phyloP scores from a whole-genome alignment of 2,113 vertebrate genomes.

The Eptesicus fuscus region DNA sequence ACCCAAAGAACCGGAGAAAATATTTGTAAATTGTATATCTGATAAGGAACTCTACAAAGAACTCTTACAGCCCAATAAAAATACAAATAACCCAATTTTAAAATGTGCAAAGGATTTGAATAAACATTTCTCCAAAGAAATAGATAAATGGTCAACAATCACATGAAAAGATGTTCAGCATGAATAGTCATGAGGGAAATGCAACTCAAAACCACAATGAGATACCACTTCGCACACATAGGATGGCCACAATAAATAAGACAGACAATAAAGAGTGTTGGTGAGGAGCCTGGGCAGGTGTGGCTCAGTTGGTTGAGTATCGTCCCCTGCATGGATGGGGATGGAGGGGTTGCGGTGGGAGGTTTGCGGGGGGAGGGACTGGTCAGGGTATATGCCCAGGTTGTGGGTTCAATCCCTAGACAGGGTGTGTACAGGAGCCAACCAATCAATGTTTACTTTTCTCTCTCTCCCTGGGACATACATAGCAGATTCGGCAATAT shows the following conservation, averaged over 20 bases:
- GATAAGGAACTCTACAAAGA: background rate
- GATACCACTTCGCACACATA: background rate
- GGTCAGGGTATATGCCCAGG: too few relatives aligned
- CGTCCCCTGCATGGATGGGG: too few relatives aligned
- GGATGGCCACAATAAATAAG: background rate
- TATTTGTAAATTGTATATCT: background rate
- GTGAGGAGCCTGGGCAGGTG: background rate
- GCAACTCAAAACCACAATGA: background rate
- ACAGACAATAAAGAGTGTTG: background rate
- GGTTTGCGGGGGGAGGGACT: too few relatives aligned
- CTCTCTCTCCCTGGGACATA: too few relatives aligned
- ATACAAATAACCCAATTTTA: background rate
- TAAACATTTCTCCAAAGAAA: background rate
- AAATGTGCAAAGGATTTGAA: background rate
- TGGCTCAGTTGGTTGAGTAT: too few relatives aligned
- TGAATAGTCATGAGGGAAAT: background rate
- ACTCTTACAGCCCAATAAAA: background rate
- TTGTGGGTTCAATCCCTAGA: too few relatives aligned
- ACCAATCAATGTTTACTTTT: too few relatives aligned
- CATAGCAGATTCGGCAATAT: too few relatives aligned
- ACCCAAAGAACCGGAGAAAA: background rate
- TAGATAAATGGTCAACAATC: background rate
- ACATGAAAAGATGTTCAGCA: background rate
- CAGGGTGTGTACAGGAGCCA: too few relatives aligned
- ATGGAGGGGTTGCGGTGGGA: too few relatives aligned